phyloP scores from a whole-genome alignment of 2,113 vertebrate species.

The Ameiurus melas region DNA sequence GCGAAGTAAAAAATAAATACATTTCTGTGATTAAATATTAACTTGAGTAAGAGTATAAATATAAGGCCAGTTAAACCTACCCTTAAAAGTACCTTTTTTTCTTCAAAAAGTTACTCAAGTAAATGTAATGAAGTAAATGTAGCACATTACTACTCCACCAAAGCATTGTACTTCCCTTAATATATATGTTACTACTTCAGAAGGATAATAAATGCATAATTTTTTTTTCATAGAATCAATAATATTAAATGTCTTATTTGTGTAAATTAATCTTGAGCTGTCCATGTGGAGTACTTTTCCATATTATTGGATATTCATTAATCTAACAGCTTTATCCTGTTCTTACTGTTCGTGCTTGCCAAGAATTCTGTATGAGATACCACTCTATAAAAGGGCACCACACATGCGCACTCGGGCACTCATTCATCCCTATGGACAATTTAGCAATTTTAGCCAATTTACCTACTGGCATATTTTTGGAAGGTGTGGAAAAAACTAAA shows the following conservation, averaged over 20 bases:
- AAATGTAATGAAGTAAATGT: too few species aligned
- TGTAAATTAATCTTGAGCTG: background rate
- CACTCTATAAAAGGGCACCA: background rate
- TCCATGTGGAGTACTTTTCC: background rate
- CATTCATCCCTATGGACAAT: background rate
- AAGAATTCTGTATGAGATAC: background rate
- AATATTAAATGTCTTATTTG: background rate
- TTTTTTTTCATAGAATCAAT: background rate
- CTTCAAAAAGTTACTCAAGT: too few species aligned
- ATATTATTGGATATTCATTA: background rate
- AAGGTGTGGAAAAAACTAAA: background rate
- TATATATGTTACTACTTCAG: background rate
- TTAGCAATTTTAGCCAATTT: background rate
- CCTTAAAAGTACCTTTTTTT: too few species aligned
- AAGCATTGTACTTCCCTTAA: background rate
- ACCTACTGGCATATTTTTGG: background rate
- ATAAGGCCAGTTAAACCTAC: too few species aligned
- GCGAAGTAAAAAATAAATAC: too few species aligned
- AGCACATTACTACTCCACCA: too few species aligned
- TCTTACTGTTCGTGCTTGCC: background rate
- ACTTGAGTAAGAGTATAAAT: too few species aligned
- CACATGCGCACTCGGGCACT: background rate
- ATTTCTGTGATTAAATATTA: too few species aligned
- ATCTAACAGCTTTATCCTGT: background rate
- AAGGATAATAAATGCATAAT: background rate